Evolutionary conservation across 1,140 invertebrate genomes (phyloP).

Genomic region (Whitmania pigra): DNA sequence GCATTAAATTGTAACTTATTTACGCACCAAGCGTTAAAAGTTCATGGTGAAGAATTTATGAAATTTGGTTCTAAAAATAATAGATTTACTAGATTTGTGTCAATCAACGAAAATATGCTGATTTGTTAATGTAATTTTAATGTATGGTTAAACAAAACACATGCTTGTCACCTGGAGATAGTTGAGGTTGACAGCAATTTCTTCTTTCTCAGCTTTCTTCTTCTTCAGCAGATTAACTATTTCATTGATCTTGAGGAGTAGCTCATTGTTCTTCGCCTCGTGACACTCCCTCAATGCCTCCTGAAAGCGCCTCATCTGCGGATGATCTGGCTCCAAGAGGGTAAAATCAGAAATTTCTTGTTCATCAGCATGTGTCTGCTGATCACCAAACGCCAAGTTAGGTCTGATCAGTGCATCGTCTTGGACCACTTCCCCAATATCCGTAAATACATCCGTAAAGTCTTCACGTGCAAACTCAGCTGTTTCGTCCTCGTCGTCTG

Average conservation of each 20-base stretch:
- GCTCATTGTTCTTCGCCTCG: not conserved
- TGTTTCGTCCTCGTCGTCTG: too few relatives aligned
- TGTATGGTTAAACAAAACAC: not conserved
- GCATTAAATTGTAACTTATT: too few relatives aligned
- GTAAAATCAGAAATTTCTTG: constrained; percentile 5
- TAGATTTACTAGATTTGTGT: not conserved
- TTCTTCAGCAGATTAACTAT: not conserved
- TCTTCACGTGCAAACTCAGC: too few relatives aligned
- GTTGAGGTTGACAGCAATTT: constrained; percentile 4
- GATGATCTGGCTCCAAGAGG: not conserved
- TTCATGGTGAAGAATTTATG: too few relatives aligned
- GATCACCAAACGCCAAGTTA: not conserved
- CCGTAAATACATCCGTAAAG: too few relatives aligned
- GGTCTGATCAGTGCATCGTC: constrained; percentile 4
- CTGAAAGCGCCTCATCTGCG: not conserved
- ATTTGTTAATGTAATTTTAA: not conserved
- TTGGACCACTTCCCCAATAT: not conserved
- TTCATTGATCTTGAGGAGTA: not conserved
- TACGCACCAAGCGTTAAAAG: too few relatives aligned
- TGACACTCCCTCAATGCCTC: not conserved
- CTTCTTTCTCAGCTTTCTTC: not conserved
- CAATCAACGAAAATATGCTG: not conserved
- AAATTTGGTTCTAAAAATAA: too few relatives aligned
- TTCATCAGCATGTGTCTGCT: not conserved
- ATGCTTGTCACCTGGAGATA: not conserved